A percentile compares a stretch with the other conserved stretches of the same genome.
These are phyloP conservation scores for Ctena decussata DNA, from an alignment of 2,888 invertebrate species.

Conservation along the genomic window DNA sequence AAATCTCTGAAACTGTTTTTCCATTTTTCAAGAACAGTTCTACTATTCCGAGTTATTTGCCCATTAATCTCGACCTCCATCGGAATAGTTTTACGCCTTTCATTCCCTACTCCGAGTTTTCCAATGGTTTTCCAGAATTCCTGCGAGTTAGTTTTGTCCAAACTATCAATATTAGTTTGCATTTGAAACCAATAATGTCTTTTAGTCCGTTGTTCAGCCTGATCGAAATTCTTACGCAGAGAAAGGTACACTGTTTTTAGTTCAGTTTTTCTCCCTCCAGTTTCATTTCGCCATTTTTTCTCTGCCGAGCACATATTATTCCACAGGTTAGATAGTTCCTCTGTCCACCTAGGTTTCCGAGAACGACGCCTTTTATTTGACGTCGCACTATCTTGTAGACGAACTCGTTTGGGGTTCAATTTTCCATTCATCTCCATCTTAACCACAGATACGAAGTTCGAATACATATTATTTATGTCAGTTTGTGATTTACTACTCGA, in stretches of 20 bases:
- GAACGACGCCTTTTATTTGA: background rate
- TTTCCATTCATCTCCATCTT: background rate
- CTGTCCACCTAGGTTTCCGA: background rate
- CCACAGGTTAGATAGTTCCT: background rate
- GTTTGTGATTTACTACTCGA: background rate
- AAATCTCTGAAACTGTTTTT: background rate
- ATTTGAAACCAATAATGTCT: background rate
- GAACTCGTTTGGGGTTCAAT: background rate
- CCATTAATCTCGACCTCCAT: background rate
- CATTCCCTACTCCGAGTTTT: background rate
- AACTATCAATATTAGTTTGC: background rate
- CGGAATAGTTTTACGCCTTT: background rate
- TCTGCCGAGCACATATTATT: background rate
- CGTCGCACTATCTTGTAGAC: background rate
- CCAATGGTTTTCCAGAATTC: conserved; percentile 11
- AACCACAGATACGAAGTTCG: background rate
- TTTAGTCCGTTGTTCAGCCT: background rate
- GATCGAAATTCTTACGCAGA: background rate
- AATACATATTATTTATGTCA: background rate
- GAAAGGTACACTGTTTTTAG: background rate
- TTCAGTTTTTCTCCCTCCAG: background rate
- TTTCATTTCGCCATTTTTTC: background rate
- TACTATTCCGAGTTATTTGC: background rate
- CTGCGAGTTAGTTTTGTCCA: background rate
- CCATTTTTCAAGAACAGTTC: background rate